Evolutionary conservation across 1,140 invertebrate genomes (phyloP).

Genomic region (Ceratina australensis): DNA sequence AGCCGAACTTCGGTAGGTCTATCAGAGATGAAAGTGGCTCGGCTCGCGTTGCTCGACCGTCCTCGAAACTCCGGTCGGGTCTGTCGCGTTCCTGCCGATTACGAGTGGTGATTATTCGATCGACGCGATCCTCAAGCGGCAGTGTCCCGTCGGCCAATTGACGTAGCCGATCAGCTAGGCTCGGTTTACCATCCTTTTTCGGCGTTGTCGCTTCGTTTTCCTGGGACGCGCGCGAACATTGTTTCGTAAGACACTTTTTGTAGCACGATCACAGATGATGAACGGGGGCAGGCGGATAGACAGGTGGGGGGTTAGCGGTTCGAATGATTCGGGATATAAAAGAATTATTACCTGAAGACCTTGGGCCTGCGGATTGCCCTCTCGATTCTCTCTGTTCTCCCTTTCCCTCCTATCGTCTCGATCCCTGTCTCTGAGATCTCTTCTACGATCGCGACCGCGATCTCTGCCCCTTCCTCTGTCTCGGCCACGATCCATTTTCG

Average conservation of each 20-base stretch:
- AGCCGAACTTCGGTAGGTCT: conserved; percentile 73
- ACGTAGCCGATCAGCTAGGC: conserved; percentile 75
- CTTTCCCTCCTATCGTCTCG: conserved; percentile 70
- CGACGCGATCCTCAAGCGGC: conserved; percentile 74
- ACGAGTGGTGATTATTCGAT: conserved; percentile 63
- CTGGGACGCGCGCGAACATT: too few species aligned
- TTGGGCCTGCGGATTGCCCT: conserved; percentile 54
- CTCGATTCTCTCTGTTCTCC: conserved; percentile 54
- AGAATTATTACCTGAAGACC: conserved; percentile 29
- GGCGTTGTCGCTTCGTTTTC: conserved; percentile 58
- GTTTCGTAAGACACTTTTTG: too few species aligned
- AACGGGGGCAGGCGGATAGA: too few species aligned
- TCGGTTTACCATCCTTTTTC: conserved; percentile 74
- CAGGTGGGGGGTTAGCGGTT: too few species aligned
- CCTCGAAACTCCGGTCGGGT: conserved; percentile 68
- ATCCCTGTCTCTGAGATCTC: conserved; percentile 74
- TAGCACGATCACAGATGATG: too few species aligned
- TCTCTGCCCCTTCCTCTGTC: conserved; percentile 70
- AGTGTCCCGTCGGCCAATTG: conserved; percentile 77
- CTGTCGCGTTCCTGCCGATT: conserved; percentile 69
- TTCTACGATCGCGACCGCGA: conserved; percentile 74
- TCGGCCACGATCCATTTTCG: conserved; percentile 68
- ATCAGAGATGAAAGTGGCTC: conserved; percentile 65
- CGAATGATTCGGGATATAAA: too few species aligned
- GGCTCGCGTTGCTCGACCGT: conserved; percentile 24